Base-by-base conservation (phyloP, 1,140 invertebrate species). In the Samia ricini region DNA sequence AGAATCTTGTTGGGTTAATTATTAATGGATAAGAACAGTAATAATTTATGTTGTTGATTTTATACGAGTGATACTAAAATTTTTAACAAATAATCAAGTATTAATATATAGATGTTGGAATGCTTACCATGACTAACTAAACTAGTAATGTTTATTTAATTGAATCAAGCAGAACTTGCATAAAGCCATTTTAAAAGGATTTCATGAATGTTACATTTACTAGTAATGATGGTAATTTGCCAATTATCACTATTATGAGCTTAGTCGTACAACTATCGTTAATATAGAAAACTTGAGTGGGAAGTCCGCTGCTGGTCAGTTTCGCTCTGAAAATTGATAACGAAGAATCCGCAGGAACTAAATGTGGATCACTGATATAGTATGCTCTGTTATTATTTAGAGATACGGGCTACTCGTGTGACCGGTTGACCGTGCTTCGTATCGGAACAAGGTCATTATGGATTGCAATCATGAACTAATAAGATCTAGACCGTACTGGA, bases 341-440 rank as follows among this genome's bases (percentile, higher is more conserved):
- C 26, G 20, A 26, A 29, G 26, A 12, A 57, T 57, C 56, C 56
- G 56, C 56, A 57, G 56, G 56, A 57, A 57, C 56, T 57, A 57
- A 36, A 57, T 36, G 20, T 57, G 56, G 56, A 57, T 57, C 56
- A 36, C 26, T 26, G 56, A 57, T 57, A 57, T 21, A 55, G 52
- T 24, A 10, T 12, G 33, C 33, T 42, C 10, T 15, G 33, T 42
- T n/a, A n/a, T n/a, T n/a, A n/a, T n/a, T 26, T 42, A 42, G 18
- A 24, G 8, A 4, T n/a, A 5, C 10, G 24, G 7, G 22, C 2
- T 23, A 23, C 15, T 20, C 19, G 50, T 18, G 2, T 7, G 20
- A 55, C 10, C 10, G n/a, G n/a, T n/a, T 21, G 22, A 4, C 3
- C 10, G 6, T 24, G 10, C n/a, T n/a, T n/a, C n/a, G n/a, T n/a